phyloP scores from a whole-genome alignment of 2,888 invertebrate species.

The Creontiades dilutus region DNA sequence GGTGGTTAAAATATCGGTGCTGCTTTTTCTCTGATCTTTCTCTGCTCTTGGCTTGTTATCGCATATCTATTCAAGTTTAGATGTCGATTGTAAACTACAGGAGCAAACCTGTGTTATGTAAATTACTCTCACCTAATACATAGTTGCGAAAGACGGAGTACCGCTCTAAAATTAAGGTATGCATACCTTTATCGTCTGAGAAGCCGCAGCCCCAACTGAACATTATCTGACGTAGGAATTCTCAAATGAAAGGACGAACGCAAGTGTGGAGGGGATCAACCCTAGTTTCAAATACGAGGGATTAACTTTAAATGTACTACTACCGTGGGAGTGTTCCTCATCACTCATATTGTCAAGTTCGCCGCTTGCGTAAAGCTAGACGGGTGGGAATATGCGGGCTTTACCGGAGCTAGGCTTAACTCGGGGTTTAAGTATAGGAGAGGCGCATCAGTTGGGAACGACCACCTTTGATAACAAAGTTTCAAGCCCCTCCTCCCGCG shows the following conservation, averaged over 20 bases:
- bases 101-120: too few relatives aligned
- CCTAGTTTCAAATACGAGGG: background rate
- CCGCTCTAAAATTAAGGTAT: too few relatives aligned
- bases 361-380: constrained; percentile 11
- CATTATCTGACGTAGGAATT: too few relatives aligned
- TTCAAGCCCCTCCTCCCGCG: background rate
- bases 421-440: constrained; percentile 8
- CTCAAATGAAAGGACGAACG: background rate
- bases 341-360: constrained; percentile 10
- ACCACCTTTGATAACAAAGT: constrained; percentile 36
- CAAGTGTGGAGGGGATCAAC: background rate
- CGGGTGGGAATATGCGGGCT: constrained; percentile 28
- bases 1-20: too few relatives aligned
- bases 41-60: too few relatives aligned
- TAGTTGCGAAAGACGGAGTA: too few relatives aligned
- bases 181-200: too few relatives aligned
- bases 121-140: too few relatives aligned
- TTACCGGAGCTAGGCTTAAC: constrained; percentile 21
- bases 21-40: too few relatives aligned
- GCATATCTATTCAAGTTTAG: too few relatives aligned
- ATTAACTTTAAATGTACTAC: constrained; percentile 36
- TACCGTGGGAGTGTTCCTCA: constrained; percentile 20
- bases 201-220: too few relatives aligned
- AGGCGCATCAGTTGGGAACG: constrained; percentile 15
- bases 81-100: too few relatives aligned